A percentile compares a stretch with the other conserved stretches of the same genome.
Conservation (phyloP, 2,797 vertebrate genomes). For the Acanthornis magna region DNA sequence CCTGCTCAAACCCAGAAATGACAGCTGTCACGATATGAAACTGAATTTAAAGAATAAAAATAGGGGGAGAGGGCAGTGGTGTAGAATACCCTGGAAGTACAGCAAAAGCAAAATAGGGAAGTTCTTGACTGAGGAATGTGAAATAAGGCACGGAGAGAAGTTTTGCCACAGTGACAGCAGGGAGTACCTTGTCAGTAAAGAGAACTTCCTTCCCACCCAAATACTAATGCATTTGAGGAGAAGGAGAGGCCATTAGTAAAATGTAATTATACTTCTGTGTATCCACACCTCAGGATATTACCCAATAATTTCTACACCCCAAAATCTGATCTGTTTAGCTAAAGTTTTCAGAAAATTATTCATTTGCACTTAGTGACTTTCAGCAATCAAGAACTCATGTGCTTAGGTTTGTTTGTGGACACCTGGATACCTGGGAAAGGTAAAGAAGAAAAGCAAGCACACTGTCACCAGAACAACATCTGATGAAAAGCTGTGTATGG, state of each 20-base stretch:
- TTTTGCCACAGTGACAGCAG: not conserved
- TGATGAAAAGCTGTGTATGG: not conserved
- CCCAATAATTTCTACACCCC: not conserved
- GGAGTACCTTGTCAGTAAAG: not conserved
- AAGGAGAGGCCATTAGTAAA: not conserved
- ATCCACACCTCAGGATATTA: not conserved
- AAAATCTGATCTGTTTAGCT: not conserved
- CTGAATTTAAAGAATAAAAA: not conserved
- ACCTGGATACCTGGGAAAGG: not conserved
- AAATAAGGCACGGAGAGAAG: not conserved
- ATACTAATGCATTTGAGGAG: not conserved
- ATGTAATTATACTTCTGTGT: not conserved
- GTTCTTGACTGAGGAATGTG: not conserved
- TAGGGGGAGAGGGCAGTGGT: rapidly evolving
- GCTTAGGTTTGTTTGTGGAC: not conserved
- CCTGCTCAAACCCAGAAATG: not conserved
- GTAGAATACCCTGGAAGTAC: not conserved
- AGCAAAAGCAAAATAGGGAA: not conserved
- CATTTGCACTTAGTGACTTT: not conserved
- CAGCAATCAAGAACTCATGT: not conserved
- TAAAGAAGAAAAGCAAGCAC: not conserved
- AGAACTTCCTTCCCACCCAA: not conserved
- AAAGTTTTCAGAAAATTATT: not conserved
- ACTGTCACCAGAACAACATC: not conserved
- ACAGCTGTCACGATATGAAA: not conserved